phyloP scores from a whole-genome alignment of 2,888 invertebrate genomes.

The Microctonus hyperodae region DNA sequence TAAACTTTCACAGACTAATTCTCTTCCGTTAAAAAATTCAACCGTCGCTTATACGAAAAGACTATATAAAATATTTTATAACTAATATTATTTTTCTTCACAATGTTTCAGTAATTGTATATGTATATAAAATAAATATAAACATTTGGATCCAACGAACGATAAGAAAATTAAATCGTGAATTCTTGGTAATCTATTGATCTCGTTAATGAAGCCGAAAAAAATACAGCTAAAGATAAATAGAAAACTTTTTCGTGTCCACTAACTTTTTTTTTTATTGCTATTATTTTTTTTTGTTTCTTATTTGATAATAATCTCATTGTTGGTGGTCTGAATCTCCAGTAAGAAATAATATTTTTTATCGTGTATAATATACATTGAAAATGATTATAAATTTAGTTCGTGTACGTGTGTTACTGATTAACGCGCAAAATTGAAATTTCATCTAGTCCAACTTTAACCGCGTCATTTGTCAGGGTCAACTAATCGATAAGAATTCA shows the following conservation, averaged over 20 bases:
- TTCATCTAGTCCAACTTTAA: background rate
- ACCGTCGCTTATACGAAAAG: background rate
- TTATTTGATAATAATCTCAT: background rate
- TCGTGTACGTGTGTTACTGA: background rate
- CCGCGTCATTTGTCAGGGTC: background rate
- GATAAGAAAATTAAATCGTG: background rate
- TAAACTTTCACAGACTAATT: background rate
- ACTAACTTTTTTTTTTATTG: too few relatives aligned
- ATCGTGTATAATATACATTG: background rate
- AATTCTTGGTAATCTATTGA: background rate
- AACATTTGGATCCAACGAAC: background rate
- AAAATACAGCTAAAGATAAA: constrained; percentile 11
- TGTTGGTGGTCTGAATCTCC: constrained; percentile 4
- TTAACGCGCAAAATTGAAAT: constrained; percentile 4
- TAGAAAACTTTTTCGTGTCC: too few relatives aligned
- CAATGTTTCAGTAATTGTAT: background rate
- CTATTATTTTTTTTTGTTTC: too few relatives aligned
- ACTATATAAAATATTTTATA: too few relatives aligned
- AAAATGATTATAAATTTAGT: background rate
- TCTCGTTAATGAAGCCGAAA: constrained; percentile 14
- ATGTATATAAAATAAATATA: background rate
- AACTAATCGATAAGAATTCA: background rate
- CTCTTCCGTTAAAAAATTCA: background rate
- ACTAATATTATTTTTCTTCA: background rate
- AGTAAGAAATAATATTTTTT: background rate